phyloP scores from a whole-genome alignment of 2,888 invertebrate species.

The Pyralis farinalis region DNA sequence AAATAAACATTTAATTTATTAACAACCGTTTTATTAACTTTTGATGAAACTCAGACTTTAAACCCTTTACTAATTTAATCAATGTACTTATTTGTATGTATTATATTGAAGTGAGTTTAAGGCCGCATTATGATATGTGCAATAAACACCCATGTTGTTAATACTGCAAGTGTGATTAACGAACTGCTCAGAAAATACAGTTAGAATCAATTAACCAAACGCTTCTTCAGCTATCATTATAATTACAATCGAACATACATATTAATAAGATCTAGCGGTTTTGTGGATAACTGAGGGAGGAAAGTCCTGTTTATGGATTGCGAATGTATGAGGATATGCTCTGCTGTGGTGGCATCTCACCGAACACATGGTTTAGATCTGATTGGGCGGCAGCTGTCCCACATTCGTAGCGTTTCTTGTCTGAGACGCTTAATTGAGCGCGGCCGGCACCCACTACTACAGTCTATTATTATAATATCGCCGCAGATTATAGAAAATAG shows the following conservation, averaged over 20 bases:
- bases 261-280: conserved; percentile 12
- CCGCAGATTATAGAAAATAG: conserved; percentile 71
- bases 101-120: too few species aligned
- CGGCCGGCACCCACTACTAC: conserved; percentile 44
- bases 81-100: too few species aligned
- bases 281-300: conserved; percentile 9
- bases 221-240: conserved; percentile 14
- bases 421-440: conserved; percentile 58
- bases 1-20: too few species aligned
- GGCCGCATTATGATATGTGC: neutral
- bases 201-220: conserved; percentile 18
- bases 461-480: conserved; percentile 66
- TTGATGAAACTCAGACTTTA: too few species aligned
- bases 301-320: conserved; percentile 15
- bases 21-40: too few species aligned
- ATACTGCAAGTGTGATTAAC: conserved; percentile 2
- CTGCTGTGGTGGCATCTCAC: conserved; percentile 6
- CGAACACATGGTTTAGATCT: conserved; percentile 30
- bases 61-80: too few species aligned
- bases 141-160: conserved; percentile 1
- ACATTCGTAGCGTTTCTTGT: conserved; percentile 43
- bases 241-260: conserved; percentile 16
- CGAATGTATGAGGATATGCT: neutral
- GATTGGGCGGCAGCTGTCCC: conserved; percentile 42
- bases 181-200: conserved; percentile 11